Base-by-base conservation (phyloP, 2,888 invertebrate genomes). In the Sclerodermus sp. region DNA sequence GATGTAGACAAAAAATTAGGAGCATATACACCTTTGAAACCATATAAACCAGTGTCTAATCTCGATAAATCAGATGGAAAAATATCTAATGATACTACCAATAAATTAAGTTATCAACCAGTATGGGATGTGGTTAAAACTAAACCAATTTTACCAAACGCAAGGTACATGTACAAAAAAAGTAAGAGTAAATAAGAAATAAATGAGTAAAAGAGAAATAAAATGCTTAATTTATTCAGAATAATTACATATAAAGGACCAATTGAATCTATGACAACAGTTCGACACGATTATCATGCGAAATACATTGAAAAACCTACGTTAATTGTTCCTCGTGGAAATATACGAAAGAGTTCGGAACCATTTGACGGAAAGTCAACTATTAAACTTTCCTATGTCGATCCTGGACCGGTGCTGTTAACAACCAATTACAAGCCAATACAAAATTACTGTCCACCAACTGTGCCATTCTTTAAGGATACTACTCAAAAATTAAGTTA, bases 401-500 rank as follows among this genome's bases (percentile, higher is more conserved):
- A 69, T 54, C 76, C 78, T 9, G 77, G 72, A 10, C 54, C 46
- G 16, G 55, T 64, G 0, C 63, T 70, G 15, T 72, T 70, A 18
- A 58, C 67, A 1, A 14, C 45, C 2, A 78, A 68, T 51, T 79
- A 67, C 50, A 78, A 75, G 46, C 79, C 79, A 0, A n/a, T n/a
- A n/a, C n/a, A n/a, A n/a, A n/a, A n/a, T n/a, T n/a, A 78, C 46
- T 57, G 59, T 41, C 67, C 64, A n/a, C 70, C 77, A 0, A 57
- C 51, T 0, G 63, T 66, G 13, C 66, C 71, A 9, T 51, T 73
- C 1, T 47, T 64, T 1, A 62, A 66, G 6, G 70, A 73, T 2
- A 79, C 79, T 1, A 76, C 78, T 0, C 73, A 76, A 16, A 77
- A 73, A 47, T 52, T 77, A 39, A 78, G 79, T 39, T 79, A 70